Base-by-base conservation (phyloP, 2,113 vertebrate species). In the Chrysochloris asiatica region DNA sequence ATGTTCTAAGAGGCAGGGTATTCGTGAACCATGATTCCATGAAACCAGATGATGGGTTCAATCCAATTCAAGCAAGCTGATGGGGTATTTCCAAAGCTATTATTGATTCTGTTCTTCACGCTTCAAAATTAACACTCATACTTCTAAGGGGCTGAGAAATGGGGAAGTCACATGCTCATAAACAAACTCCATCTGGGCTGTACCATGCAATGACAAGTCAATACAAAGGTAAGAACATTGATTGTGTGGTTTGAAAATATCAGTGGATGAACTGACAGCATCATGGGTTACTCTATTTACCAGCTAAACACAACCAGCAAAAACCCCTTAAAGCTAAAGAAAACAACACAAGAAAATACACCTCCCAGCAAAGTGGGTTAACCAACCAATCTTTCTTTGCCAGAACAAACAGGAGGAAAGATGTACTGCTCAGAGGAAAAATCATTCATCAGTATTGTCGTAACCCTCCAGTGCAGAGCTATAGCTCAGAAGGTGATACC, bases 51-150 rank as follows among this genome's bases (percentile, higher is more conserved):
- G 77, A 76, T 86, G 84, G 78, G 0, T 33, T 78, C 56, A 85
- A 93, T 88, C 78, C 92, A 75, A 41, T 19, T 59, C 77, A 28
- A 80, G 71, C 86, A 73, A 82, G 92, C 22, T 1, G 0, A 91
- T 81, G 84, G 88, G 93, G 41, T 85, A 63, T 92, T 94, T 92
- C 85, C 91, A 96, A 0, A 38, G 21, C 83, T 78, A 19, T 63
- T 95, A 89, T 19, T 94, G 94, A 88, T 77, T 96, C 91, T 71
- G 52, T 83, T 92, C 83, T 89, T 93, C 69, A 7, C 10, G 85
- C 38, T 87, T 30, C 85, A 91, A 38, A 76, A 91, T 87, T 19
- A 94, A 93, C 59, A 90, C 84, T 90, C 17, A 0, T 1, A 65
- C 63, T 89, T 91, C 61, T 17, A 3, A 95, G 77, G 84, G 0